Base-by-base conservation (phyloP, 2,888 invertebrate genomes). In the Epistrophella euchroma region DNA sequence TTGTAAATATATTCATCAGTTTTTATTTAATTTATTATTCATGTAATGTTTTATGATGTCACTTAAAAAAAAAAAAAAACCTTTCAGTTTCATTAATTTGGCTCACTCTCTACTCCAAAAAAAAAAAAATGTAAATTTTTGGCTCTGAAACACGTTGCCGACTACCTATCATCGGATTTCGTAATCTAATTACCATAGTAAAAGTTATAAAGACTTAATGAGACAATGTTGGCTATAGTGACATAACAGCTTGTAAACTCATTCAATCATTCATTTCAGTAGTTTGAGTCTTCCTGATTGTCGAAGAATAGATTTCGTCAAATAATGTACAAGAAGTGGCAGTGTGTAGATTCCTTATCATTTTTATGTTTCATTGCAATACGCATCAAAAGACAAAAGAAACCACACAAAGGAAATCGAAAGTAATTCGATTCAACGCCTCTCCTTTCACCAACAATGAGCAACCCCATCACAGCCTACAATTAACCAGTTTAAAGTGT, bases 141-240 rank as follows among this genome's bases (percentile, higher is more conserved):
- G 79, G 45, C 74, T 72, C 17, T 22, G 37, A 72, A 75, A 58
- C 47, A 25, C 50, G 45, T 58, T 47, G 43, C 15, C 47, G 55
- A 37, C 32, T 66, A 56, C 40, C 62, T 47, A 64, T 72, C 64
- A 66, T 71, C 64, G 50, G 50, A n/a, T 84, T 84, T 80, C 75
- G 60, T 85, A 85, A 85, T 80, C 75, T 66, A 64, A 80, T 84
- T 84, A 74, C 55, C 79, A 84, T 84, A 79, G 80, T 76, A 80
- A 84, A 80, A 84, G 80, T 72, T 70, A n/a, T 37, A 66, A 66
- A 80, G 56, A 35, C 62, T 56, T 74, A 72, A 66, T 58, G 66
- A 40, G 62, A 37, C 28, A 71, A 19, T 32, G 74, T 71, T 40
- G 66, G 68, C 43, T 28, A 25, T 25, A 15, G 22, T 68, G 71